Percentiles rank a stretch among this genome's conserved stretches.
Conservation (phyloP, 2,888 invertebrate species). For the Agrilus cyanescens region DNA sequence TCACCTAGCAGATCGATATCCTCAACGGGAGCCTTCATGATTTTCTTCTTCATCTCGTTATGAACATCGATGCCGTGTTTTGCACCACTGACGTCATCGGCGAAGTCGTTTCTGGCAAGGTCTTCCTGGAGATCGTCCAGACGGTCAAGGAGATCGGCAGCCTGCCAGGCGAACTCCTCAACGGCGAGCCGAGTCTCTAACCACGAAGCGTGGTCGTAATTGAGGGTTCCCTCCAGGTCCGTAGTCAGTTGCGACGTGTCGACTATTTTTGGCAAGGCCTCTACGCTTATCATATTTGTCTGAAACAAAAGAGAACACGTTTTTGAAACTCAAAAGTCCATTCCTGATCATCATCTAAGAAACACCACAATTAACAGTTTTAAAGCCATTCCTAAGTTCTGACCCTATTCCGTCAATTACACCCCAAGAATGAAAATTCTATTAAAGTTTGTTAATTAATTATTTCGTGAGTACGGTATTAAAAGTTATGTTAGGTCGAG, state of each 20-base stretch:
- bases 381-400: no score
- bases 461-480: no score
- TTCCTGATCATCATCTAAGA: no score
- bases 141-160: constrained; percentile 82
- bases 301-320: constrained; percentile 41
- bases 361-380: no score
- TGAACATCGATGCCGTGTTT: constrained; percentile 87
- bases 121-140: constrained; percentile 90
- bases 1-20: constrained; percentile 84
- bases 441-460: no score
- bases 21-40: constrained; percentile 87
- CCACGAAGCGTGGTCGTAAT: constrained; percentile 96
- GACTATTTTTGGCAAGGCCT: constrained; percentile 85
- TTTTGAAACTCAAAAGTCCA: constrained; percentile 1
- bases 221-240: constrained; percentile 87
- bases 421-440: no score
- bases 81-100: constrained; percentile 87
- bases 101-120: constrained; percentile 84
- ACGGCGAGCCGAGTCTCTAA: constrained; percentile 87
- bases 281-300: constrained; percentile 94
- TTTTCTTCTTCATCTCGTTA: constrained; percentile 86
- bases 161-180: constrained; percentile 94
- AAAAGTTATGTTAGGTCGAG: no score
- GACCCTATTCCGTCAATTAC: no score
- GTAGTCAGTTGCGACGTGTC: constrained; percentile 85